A percentile compares a stretch with the other conserved stretches of the same genome.
phyloP scores from a whole-genome alignment of 1,140 invertebrate species.

The Ceratoteleas bidentatus region DNA sequence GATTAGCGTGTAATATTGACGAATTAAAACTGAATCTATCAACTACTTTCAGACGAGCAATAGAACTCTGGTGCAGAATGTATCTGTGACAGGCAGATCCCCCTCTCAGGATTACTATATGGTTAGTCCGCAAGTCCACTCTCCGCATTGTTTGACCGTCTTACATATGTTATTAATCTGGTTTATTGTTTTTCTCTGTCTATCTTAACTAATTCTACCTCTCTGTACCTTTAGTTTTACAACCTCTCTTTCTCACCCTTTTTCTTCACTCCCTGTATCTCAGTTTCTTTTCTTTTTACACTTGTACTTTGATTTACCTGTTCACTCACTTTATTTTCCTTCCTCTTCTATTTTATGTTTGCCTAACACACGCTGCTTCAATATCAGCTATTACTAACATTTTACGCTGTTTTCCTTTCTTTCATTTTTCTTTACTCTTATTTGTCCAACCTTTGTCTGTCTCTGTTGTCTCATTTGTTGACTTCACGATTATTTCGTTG shows the following conservation, averaged over 20 bases:
- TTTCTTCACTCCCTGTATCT: conserved; percentile 30
- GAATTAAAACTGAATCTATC: conserved; percentile 81
- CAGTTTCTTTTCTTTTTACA: conserved; percentile 18
- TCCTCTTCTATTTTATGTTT: conserved; percentile 47
- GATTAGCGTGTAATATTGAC: conserved; percentile 70
- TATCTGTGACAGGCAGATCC: conserved; percentile 83
- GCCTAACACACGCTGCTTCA: conserved; percentile 63
- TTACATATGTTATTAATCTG: conserved; percentile 78
- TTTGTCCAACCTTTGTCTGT: conserved; percentile 9
- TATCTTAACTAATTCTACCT: conserved; percentile 47
- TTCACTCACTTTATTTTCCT: conserved; percentile 29
- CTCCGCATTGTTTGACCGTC: conserved; percentile 82
- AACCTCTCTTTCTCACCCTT: conserved; percentile 26
- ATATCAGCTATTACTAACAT: conserved; percentile 48
- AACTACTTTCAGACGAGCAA: conserved; percentile 83
- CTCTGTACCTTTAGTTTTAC: conserved; percentile 41
- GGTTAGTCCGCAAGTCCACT: conserved; percentile 82
- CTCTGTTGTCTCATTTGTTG: conserved; percentile 22
- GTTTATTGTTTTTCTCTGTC: conserved; percentile 62
- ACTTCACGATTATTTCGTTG: conserved; percentile 16
- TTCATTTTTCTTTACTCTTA: conserved; percentile 35
- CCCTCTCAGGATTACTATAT: conserved; percentile 82
- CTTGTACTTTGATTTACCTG: conserved; percentile 11
- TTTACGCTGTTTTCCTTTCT: conserved; percentile 32
- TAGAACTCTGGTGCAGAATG: conserved; percentile 83